Evolutionary conservation across 2,888 invertebrate species (phyloP).

Genomic region (Exocentrus adspersus): DNA sequence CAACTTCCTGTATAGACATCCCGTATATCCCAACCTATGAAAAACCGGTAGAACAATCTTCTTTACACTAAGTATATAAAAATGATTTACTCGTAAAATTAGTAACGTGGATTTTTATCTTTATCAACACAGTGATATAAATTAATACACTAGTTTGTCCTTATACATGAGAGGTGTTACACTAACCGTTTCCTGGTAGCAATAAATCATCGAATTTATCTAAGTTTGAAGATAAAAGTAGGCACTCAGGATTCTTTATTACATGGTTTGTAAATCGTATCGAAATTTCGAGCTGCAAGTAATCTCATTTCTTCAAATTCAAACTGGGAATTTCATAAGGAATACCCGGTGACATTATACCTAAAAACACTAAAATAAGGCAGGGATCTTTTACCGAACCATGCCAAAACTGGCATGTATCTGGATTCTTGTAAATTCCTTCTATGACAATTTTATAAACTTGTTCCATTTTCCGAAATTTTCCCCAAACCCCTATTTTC

Average conservation of each 20-base stretch:
- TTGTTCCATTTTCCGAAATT: too few species aligned
- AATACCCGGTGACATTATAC: not conserved
- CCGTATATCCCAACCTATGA: too few species aligned
- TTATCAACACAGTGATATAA: not conserved
- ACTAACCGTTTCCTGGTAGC: too few species aligned
- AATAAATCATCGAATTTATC: conserved; percentile 1
- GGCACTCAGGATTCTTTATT: not conserved
- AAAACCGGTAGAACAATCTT: too few species aligned
- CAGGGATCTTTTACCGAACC: too few species aligned
- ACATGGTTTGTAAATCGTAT: not conserved
- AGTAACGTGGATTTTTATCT: not conserved
- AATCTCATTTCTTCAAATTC: not conserved
- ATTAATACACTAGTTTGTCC: too few species aligned
- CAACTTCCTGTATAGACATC: conserved; percentile 4
- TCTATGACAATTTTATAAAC: too few species aligned
- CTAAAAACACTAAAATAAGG: too few species aligned
- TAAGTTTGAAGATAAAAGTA: not conserved
- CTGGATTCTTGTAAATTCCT: too few species aligned
- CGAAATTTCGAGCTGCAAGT: not conserved
- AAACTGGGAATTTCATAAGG: not conserved
- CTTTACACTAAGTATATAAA: not conserved
- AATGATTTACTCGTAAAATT: not conserved
- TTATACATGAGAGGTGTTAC: too few species aligned
- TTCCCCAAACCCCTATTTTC: too few species aligned
- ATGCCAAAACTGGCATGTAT: too few species aligned